Conservation (phyloP, 2,797 vertebrate genomes). For the Pachyuromys duprasi region DNA sequence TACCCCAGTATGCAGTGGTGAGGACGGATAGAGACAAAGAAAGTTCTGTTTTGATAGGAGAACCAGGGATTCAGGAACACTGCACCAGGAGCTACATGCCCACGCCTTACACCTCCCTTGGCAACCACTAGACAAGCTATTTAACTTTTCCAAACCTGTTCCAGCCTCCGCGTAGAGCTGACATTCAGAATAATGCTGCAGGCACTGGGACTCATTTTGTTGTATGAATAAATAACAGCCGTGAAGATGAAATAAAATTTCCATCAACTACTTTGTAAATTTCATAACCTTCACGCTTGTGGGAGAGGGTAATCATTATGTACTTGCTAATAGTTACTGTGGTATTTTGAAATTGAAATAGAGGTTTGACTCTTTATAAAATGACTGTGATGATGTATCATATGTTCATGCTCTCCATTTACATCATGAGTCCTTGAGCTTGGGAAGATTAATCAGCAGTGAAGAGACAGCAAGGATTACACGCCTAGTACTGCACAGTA, state of each 20-base stretch:
- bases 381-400: not conserved
- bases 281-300: not conserved
- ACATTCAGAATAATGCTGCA: not conserved
- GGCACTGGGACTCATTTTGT: conserved; percentile 2
- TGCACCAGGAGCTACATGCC: not conserved
- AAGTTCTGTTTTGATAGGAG: not conserved
- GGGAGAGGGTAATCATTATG: not conserved
- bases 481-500: not conserved
- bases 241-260: conserved; percentile 20
- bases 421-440: not conserved
- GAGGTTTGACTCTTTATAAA: not conserved
- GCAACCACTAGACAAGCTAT: not conserved
- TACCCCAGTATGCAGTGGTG: not conserved
- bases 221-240: not conserved
- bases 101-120: not conserved
- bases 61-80: not conserved
- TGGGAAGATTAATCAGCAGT: not conserved
- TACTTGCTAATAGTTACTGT: not conserved
- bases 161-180: not conserved
- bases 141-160: not conserved
- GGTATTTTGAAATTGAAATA: not conserved
- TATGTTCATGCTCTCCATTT: not conserved
- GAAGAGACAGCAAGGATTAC: not conserved
- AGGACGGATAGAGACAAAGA: not conserved
- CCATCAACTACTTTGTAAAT: not conserved